phyloP scores from a whole-genome alignment of 2,888 invertebrate species.

The Lithophane ornitopus region DNA sequence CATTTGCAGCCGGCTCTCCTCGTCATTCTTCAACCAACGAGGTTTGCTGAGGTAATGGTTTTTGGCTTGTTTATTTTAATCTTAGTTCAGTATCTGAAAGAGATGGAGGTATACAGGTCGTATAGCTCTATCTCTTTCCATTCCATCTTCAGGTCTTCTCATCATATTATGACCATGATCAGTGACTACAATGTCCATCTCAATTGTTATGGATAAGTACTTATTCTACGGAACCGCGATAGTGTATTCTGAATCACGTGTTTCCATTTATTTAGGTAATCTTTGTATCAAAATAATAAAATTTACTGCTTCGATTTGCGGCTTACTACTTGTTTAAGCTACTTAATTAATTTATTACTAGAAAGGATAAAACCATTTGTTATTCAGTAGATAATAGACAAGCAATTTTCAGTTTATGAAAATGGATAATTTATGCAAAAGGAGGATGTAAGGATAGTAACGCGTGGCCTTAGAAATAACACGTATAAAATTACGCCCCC shows the following conservation, averaged over 20 bases:
- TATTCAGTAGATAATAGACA: background rate
- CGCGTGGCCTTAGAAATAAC: too few species aligned
- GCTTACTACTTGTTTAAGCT: slow-evolving; percentile 31
- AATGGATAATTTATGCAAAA: too few species aligned
- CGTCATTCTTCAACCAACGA: background rate
- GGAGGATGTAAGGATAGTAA: too few species aligned
- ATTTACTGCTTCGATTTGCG: slow-evolving; percentile 37
- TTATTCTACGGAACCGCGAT: slow-evolving; percentile 23
- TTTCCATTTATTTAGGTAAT: slow-evolving; percentile 1
- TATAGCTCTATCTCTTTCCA: background rate
- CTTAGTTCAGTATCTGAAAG: background rate
- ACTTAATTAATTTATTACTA: slow-evolving; percentile 12
- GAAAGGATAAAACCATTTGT: slow-evolving; percentile 13
- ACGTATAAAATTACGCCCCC: too few species aligned
- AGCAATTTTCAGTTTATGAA: background rate
- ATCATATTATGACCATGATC: background rate
- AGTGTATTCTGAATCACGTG: background rate
- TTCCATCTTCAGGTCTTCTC: background rate
- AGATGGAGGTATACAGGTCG: background rate
- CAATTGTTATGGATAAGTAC: background rate
- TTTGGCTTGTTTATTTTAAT: background rate
- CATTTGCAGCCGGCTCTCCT: background rate
- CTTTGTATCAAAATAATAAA: slow-evolving; percentile 4
- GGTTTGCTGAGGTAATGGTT: too few species aligned
- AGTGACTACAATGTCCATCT: background rate